Evolutionary conservation across 1,140 invertebrate genomes (phyloP).

Genomic region (Cherax destructor): DNA sequence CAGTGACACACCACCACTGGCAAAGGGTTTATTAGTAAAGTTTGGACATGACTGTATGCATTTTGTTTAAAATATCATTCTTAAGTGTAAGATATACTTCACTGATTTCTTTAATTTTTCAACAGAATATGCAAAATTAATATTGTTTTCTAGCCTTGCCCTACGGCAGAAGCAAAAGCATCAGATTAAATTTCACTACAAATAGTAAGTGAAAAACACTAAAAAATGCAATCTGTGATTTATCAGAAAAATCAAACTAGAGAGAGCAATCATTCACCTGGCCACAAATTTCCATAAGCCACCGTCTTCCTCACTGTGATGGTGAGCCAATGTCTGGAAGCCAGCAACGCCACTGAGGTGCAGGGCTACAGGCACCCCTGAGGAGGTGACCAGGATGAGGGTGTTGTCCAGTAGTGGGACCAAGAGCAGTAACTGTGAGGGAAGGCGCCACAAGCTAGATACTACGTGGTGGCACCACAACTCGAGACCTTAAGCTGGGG

Average conservation of each 20-base stretch:
- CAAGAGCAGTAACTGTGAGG: slow-evolving; percentile 42
- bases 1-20: slow-evolving; percentile 12
- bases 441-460: neutral
- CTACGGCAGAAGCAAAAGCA: too few relatives aligned
- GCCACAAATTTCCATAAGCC: slow-evolving; percentile 24
- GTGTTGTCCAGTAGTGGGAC: slow-evolving; percentile 60
- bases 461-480: neutral
- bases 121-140: too few relatives aligned
- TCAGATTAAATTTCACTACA: too few relatives aligned
- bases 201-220: too few relatives aligned
- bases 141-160: too few relatives aligned
- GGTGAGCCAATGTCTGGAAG: neutral
- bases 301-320: neutral
- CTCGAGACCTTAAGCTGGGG: neutral
- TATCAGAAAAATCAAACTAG: too few relatives aligned
- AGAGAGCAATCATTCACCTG: slow-evolving; percentile 8
- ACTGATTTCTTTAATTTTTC: too few relatives aligned
- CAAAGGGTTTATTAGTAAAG: too few relatives aligned
- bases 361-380: slow-evolving; percentile 49
- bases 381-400: slow-evolving; percentile 49
- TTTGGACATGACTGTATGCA: too few relatives aligned
- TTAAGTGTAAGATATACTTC: too few relatives aligned
- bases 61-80: too few relatives aligned
- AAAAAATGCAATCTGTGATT: too few relatives aligned
- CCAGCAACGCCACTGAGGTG: slow-evolving; percentile 28